Conservation (phyloP, 2,888 invertebrate genomes). For the Sinhomidia bicolor region DNA sequence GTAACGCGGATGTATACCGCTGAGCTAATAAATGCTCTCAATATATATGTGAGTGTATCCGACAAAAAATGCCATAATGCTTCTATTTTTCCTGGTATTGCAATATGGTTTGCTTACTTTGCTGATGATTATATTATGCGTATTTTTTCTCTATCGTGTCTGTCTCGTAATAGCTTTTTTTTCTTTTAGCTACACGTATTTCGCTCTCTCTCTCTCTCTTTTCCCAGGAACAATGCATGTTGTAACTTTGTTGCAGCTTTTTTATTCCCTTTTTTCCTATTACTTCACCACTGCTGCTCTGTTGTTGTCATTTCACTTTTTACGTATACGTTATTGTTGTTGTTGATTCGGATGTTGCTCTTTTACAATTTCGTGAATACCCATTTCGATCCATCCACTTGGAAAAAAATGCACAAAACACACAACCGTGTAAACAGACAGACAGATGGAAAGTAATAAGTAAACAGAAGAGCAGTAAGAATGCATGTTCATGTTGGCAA, state of each 20-base stretch:
- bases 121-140: constrained; percentile 28
- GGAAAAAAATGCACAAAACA: constrained; percentile 42
- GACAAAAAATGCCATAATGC: constrained; percentile 39
- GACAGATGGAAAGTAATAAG: not conserved
- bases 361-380: not conserved
- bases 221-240: constrained; percentile 38
- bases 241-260: constrained; percentile 32
- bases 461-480: too few relatives aligned
- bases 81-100: constrained; percentile 53
- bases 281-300: not conserved
- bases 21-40: constrained; percentile 30
- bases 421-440: constrained; percentile 14
- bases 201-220: too few relatives aligned
- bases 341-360: constrained; percentile 8
- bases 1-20: constrained; percentile 43
- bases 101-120: constrained; percentile 30
- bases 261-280: not conserved
- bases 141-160: constrained; percentile 34
- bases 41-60: not conserved
- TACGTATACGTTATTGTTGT: not conserved
- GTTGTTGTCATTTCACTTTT: not conserved
- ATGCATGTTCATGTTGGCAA: not conserved
- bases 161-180: constrained; percentile 37
- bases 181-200: not conserved
- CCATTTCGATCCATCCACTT: not conserved